Base-by-base conservation (phyloP, 1,140 invertebrate species). In the Drosophila repleta region DNA sequence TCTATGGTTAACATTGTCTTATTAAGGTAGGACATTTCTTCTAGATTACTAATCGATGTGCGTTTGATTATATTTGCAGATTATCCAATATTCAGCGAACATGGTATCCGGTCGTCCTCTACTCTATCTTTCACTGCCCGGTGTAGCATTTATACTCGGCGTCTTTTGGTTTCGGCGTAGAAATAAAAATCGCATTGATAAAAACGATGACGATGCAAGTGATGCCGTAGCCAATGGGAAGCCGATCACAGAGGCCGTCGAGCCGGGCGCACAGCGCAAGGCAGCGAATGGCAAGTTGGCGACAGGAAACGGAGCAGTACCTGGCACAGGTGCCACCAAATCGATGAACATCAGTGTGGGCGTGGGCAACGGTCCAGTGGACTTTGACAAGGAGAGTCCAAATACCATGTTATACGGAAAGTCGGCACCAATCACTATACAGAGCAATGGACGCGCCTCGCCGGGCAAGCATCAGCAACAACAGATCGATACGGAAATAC, bases 31-130 rank as follows among this genome's bases (percentile, higher is more conserved):
- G 7, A 5, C 0, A 11, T 11, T 35, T 1, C 29, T 1, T 29
- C 7, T 8, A 11, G 32, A 35, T 11, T 11, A 35, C 11, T 35
- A 35, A 35, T 35, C 11, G 32, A 35, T 3, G 0, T 11, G 2
- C 11, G 3, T 11, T 35, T 11, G 1, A 13, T 11, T 17, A 0
- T 6, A 15, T 43, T 43, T 80, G 21, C 71, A 90, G 78, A 88
- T 79, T 85, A 55, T 85, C 84, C 90, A 90, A 90, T 82, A 92
- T 90, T 91, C 90, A 90, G 77, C 79, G 84, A 90, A 91, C 90
- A 92, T 92, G 91, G 90, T 91, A 81, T 90, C 87, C 76, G 79
- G 90, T 88, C 91, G 90, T 78, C 91, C 91, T 67, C 64, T 92
- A 67, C 79, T 92, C 71, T 92, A 91, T 79, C 67, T 92, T 65